These are phyloP conservation scores for Gymnosoma rotundatum DNA, from an alignment of 2,888 invertebrate species.

Conservation along the genomic window DNA sequence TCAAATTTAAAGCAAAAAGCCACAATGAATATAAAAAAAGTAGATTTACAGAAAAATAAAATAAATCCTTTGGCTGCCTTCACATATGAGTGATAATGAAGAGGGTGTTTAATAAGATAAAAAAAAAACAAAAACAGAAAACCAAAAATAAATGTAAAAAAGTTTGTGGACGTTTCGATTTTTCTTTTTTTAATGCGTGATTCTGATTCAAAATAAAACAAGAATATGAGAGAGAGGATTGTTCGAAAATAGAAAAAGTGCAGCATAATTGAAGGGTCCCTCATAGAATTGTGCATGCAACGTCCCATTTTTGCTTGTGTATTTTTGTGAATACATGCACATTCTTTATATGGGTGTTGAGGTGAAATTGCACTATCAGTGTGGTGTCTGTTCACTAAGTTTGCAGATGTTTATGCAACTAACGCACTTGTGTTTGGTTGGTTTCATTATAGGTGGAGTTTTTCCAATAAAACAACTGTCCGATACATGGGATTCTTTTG, in stretches of 20 bases:
- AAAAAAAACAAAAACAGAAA: slow-evolving; percentile 3
- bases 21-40: not conserved
- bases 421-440: slow-evolving; percentile 67
- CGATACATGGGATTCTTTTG: slow-evolving; percentile 37
- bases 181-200: slow-evolving; percentile 54
- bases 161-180: not conserved
- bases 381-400: slow-evolving; percentile 40
- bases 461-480: slow-evolving; percentile 67
- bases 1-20: not conserved
- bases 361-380: not conserved
- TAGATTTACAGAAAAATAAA: not conserved
- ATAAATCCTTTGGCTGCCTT: not conserved
- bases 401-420: slow-evolving; percentile 67
- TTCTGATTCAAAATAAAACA: slow-evolving; percentile 38
- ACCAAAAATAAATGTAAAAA: not conserved
- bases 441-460: slow-evolving; percentile 68
- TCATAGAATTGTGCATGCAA: slow-evolving; percentile 4
- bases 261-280: slow-evolving; percentile 25
- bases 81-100: slow-evolving; percentile 24
- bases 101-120: slow-evolving; percentile 46
- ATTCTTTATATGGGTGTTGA: not conserved
- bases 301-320: not conserved
- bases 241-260: slow-evolving; percentile 6
- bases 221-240: not conserved
- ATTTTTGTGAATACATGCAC: slow-evolving; percentile 7